Evolutionary conservation across 2,888 invertebrate genomes (phyloP), one percentile per base, ranked within the genome.

Genomic region (Drosophila lacicola): DNA sequence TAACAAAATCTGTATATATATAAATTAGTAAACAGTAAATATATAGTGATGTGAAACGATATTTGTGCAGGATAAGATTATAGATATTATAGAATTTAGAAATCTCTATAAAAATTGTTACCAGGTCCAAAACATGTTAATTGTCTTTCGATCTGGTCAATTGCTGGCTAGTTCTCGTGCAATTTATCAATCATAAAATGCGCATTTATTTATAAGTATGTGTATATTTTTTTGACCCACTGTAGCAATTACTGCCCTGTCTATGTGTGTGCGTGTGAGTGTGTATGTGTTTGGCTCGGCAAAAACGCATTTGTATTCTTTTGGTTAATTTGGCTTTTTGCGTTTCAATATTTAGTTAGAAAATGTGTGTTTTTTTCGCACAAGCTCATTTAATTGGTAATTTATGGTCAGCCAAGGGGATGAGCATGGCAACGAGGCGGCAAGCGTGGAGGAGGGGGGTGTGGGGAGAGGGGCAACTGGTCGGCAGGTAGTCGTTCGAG

Each of bases 311-410:
- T 74, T 74, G 70, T 74, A 74, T 75, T 64, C 75, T 44, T 61
- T 76, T 67, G 39, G 46, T 72, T 53, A 56, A 56, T 71, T 73
- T 73, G 61, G 66, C 80, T 88, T 85, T 82, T 88, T 88, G 84
- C 84, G 84, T 88, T 82, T 84, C 86, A 88, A 80, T 88, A 86
- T 88, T 81, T 85, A 64, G 82, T 81, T 72, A 60, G 70, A 54
- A 84, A 85, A 80, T 71, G 70, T 74, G 57, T 81, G 37, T 44
- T 53, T 67, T 65, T 71, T 78, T 85, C 84, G 82, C 89, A 79
- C 88, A 74, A 78, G 79, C 89, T 81, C 80, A 88, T 88, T 89
- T 87, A 84, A 80, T 82, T 74, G 87, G 54, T 90, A 88, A 88
- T 88, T 88, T 88, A 88, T 88, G 89, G 70, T 53, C 62, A 46